Base-by-base conservation (phyloP, 2,888 invertebrate species). In the Merodon equestris region DNA sequence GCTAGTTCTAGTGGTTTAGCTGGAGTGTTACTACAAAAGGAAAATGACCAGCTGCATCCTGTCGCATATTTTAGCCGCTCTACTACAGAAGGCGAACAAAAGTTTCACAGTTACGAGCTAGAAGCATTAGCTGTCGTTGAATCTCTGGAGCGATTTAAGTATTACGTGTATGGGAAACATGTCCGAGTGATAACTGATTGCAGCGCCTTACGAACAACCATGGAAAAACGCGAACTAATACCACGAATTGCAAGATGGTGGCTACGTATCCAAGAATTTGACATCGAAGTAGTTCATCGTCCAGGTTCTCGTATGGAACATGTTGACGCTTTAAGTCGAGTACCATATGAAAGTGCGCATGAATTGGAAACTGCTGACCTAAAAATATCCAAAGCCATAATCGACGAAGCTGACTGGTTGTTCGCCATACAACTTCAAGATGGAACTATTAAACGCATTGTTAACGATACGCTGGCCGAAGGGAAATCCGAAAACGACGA, bases 41-140 rank as follows among this genome's bases (percentile, higher is more conserved):
- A 36, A n/a, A 15, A 54, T 7, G 17, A 12, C 12, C 7, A 4
- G 1, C n/a, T 13, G 18, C 15, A 57, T 44, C 18, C 57, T 14
- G 57, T 57, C 12, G 42, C 27, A 13, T 57, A 10, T 14, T 57
- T 14, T 19, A 57, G 57, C 12, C 44, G 44, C 10, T 10, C 18
- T 7, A 27, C 19, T 18, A 57, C 44, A 2, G 42, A 44, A n/a
- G 12, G 14, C 4, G 42, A 42, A 15, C 40, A 36, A 10, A 42
- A 53, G 44, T 63, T 17, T 10, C 53, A 51, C 45, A 53, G 53
- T 15, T 53, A 54, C 18, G 63, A 63, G 36, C 63, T 53, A 14
- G 53, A 63, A 63, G 63, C 36, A 9, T 53, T 63, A 5, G 53
- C 53, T 3, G 14, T 63, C n/a, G 36, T 63, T 17, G 45, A 53